Base-by-base conservation (phyloP, 2,888 invertebrate genomes). In the Rugalucina vietnamica region DNA sequence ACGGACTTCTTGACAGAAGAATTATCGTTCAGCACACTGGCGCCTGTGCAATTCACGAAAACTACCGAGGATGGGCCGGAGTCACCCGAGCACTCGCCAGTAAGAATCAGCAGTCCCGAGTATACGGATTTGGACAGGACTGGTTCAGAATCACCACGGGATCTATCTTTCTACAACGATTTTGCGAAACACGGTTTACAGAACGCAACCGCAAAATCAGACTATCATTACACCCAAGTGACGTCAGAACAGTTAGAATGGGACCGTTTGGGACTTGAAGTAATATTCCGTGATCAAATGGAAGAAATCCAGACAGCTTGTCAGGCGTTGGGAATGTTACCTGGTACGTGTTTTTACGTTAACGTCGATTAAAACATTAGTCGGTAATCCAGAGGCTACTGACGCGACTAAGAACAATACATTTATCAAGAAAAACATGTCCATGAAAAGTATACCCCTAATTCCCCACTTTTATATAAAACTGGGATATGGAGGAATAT, bases 1-100 rank as follows among this genome's bases (percentile, higher is more conserved):
- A 57, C 73, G 36, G 82, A 77, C 29, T 79, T 81, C 34, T 79
- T 78, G 49, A 14, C 50, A 21, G 86, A 86, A 5, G 79, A 81
- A 18, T 57, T 86, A 21, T 54, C 57, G 14, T 79, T 82, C 29
- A 75, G 57, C 21, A 75, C 72, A n/a, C 76, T 76, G 18, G 60
- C 71, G 27, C 75, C 80, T n/a, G 76, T 82, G 32, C 75, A 54
- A 10, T 70, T 83, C 10, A 27, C 75, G 24, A 72, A 72, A 12
- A 37, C 73, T 3, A 32, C 37, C 54, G 85, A 82, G 24, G 8
- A 34, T 5, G 4, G 18, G 18, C 32, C 65, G 65, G 34, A 32
- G 34, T 18, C 32, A 29, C 12, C 73, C n/a, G 43, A 18, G 1
- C 73, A 50, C 12, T 1, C 65, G 29, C 8, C 65, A 18, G 32